A percentile compares a stretch with the other conserved stretches of the same genome.
phyloP scores from a whole-genome alignment of 2,113 vertebrate species.

The Chrysochloris asiatica region DNA sequence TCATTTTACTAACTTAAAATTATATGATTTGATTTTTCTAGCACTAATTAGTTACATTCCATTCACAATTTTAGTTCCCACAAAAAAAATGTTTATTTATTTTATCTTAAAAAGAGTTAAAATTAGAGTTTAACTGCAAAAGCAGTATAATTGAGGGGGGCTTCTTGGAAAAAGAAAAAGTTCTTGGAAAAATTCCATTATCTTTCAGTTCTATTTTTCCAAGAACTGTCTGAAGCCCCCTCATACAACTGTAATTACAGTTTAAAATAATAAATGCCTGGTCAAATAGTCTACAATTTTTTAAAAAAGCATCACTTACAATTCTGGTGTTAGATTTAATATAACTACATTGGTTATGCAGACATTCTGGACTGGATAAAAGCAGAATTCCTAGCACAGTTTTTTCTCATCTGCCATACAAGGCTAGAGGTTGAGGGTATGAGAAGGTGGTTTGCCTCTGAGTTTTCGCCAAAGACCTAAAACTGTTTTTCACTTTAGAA shows the following conservation, averaged over 20 bases:
- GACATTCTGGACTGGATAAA: background rate
- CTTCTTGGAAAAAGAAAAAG: too few relatives aligned
- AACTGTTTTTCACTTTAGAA: background rate
- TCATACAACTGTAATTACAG: too few relatives aligned
- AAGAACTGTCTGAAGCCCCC: too few relatives aligned
- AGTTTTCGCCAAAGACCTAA: background rate
- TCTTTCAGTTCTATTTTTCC: too few relatives aligned
- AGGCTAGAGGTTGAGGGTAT: background rate
- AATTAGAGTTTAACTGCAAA: background rate
- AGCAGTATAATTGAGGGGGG: too few relatives aligned
- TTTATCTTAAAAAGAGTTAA: constrained; percentile 31
- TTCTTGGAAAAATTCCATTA: too few relatives aligned
- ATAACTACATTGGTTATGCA: background rate
- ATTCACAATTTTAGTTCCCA: constrained; percentile 22
- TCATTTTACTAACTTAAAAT: constrained; percentile 12
- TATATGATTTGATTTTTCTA: background rate
- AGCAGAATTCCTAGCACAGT: background rate
- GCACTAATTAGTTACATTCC: background rate
- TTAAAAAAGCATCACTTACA: too few relatives aligned
- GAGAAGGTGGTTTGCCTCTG: background rate
- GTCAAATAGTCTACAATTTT: too few relatives aligned
- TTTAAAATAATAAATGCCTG: too few relatives aligned
- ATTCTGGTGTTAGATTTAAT: too few relatives aligned
- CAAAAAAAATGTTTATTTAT: constrained; percentile 5
- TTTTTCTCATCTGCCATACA: background rate